phyloP scores from a whole-genome alignment of 1,140 invertebrate species.

The Nautilus pompilius region DNA sequence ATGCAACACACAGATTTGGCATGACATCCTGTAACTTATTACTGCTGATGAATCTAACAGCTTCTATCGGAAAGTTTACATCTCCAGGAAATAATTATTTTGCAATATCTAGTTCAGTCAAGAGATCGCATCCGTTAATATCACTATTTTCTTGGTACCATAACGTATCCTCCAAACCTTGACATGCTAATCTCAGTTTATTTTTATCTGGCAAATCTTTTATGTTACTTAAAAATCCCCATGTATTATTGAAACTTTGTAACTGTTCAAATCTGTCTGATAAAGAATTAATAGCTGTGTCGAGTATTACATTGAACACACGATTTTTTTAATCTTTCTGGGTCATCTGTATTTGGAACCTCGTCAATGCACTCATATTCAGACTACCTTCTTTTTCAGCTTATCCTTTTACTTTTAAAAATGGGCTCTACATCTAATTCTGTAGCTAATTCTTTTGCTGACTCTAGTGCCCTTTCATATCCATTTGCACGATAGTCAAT shows the following conservation, averaged over 20 bases:
- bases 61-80: background rate
- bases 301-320: background rate
- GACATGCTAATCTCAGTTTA: background rate
- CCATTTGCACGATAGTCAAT: background rate
- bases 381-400: background rate
- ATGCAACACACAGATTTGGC: background rate
- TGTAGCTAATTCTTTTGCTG: background rate
- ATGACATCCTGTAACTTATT: background rate
- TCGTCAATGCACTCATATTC: background rate
- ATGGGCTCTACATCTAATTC: background rate
- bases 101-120: background rate
- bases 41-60: background rate
- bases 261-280: background rate
- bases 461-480: background rate
- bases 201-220: background rate
- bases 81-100: background rate
- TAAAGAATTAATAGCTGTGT: background rate
- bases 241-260: background rate
- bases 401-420: background rate
- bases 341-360: background rate
- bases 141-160: background rate
- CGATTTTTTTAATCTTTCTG: background rate
- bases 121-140: background rate
- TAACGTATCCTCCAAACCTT: background rate
- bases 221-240: background rate